Evolutionary conservation across 2,888 invertebrate species (phyloP).

Genomic region (Drosophila demipolita): DNA sequence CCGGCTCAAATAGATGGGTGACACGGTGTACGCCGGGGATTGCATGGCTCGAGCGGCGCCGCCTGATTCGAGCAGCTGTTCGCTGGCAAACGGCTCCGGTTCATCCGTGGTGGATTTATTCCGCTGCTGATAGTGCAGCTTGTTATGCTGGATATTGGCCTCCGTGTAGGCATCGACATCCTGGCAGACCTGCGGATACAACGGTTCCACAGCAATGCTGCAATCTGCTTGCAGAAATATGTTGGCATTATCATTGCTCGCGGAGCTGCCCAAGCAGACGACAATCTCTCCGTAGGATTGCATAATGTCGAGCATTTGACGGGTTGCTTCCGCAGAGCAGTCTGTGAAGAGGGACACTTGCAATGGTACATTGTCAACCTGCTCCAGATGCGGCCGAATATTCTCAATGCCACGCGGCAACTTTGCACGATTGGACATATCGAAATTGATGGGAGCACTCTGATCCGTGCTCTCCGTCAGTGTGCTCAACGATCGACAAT

Average conservation of each 20-base stretch:
- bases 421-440: conserved; percentile 97
- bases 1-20: conserved; percentile 93
- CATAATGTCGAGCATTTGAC: conserved; percentile 97
- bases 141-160: conserved; percentile 84
- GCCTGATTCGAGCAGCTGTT: conserved; percentile 77
- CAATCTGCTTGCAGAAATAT: conserved; percentile 97
- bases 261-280: conserved; percentile 96
- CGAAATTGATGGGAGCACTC: conserved; percentile 95
- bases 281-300: conserved; percentile 98
- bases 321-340: conserved; percentile 95
- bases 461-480: conserved; percentile 96
- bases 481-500: conserved; percentile 93
- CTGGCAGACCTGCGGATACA: conserved; percentile 92
- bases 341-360: conserved; percentile 99
- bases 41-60: conserved; percentile 80
- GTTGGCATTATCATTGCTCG: conserved; percentile 93
- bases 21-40: conserved; percentile 83
- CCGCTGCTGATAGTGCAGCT: conserved; percentile 73
- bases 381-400: conserved; percentile 97
- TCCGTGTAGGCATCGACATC: conserved; percentile 84
- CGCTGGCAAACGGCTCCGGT: conserved; percentile 40
- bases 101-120: conserved; percentile 33
- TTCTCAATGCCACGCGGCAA: conserved; percentile 98
- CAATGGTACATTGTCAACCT: conserved; percentile 98
- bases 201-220: conserved; percentile 96